phyloP scores from a whole-genome alignment of 1,140 invertebrate species.

The Conus ventricosus region DNA sequence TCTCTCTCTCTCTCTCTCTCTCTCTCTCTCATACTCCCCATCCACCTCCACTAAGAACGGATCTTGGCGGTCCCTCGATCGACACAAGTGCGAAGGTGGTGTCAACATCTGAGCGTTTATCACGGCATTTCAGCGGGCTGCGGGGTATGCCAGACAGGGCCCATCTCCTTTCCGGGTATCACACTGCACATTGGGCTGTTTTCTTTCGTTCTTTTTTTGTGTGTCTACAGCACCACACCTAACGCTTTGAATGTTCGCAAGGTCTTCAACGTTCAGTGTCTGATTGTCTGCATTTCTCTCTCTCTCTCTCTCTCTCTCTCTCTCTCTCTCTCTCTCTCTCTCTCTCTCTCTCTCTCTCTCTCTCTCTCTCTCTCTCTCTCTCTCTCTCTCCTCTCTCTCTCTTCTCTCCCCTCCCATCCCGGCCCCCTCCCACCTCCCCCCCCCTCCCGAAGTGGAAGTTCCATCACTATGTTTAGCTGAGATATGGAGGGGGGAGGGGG shows the following conservation, averaged over 20 bases:
- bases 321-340: neutral
- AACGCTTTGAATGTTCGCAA: too few species aligned
- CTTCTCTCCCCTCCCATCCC: neutral
- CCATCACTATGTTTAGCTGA: too few species aligned
- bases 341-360: constrained; percentile 6
- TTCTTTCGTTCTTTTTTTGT: neutral
- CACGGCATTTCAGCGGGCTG: too few species aligned
- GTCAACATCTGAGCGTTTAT: too few species aligned
- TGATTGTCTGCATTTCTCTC: neutral
- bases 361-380: neutral
- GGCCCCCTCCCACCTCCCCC: neutral
- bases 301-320: neutral
- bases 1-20: neutral
- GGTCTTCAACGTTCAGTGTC: neutral
- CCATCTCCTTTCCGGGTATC: too few species aligned
- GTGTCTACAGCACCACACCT: neutral
- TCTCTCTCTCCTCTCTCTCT: neutral
- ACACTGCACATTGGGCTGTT: too few species aligned
- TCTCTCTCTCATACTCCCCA: neutral
- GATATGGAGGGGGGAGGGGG: too few species aligned
- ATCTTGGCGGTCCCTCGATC: too few species aligned
- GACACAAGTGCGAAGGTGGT: too few species aligned
- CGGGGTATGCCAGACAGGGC: too few species aligned
- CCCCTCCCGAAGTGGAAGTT: too few species aligned
- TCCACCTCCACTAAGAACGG: neutral